These are phyloP conservation scores for Enteromius afrohamiltoni DNA, from an alignment of 2,797 vertebrate genomes.

Conservation along the genomic window DNA sequence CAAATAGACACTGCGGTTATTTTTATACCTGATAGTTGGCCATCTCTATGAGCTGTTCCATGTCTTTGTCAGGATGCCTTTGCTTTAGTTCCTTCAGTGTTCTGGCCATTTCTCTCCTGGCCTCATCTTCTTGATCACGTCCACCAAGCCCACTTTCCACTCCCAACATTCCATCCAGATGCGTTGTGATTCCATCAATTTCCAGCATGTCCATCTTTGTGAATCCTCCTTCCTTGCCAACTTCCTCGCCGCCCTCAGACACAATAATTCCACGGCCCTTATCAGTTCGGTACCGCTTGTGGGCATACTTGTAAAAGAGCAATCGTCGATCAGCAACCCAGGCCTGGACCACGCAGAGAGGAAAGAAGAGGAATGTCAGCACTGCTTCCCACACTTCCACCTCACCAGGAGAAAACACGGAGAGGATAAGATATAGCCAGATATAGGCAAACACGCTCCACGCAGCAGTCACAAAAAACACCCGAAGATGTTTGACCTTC, in stretches of 20 bases:
- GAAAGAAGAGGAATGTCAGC: constrained; percentile 85
- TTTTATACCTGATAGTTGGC: constrained; percentile 81
- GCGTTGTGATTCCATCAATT: constrained; percentile 76
- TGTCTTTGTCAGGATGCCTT: constrained; percentile 85
- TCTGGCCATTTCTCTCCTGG: constrained; percentile 83
- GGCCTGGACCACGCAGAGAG: constrained; percentile 83
- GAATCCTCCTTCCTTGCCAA: constrained; percentile 74
- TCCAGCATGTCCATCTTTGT: constrained; percentile 82
- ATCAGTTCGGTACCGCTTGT: constrained; percentile 81
- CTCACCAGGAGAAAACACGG: constrained; percentile 79
- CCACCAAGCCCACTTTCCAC: constrained; percentile 68
- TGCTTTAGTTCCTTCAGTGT: constrained; percentile 85
- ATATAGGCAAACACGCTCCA: constrained; percentile 88
- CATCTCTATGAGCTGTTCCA: constrained; percentile 86
- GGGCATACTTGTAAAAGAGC: constrained; percentile 83
- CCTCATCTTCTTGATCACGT: constrained; percentile 80
- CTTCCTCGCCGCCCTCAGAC: constrained; percentile 74
- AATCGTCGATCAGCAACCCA: constrained; percentile 86
- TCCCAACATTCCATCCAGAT: constrained; percentile 72
- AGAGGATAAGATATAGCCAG: constrained; percentile 86
- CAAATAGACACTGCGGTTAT: not conserved
- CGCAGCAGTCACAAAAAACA: constrained; percentile 84
- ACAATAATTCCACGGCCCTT: constrained; percentile 82
- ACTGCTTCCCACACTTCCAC: constrained; percentile 87
- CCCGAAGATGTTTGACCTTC: constrained; percentile 85